Evolutionary conservation across 2,888 invertebrate species (phyloP).

Genomic region (Leptinotarsa rubiginosa): DNA sequence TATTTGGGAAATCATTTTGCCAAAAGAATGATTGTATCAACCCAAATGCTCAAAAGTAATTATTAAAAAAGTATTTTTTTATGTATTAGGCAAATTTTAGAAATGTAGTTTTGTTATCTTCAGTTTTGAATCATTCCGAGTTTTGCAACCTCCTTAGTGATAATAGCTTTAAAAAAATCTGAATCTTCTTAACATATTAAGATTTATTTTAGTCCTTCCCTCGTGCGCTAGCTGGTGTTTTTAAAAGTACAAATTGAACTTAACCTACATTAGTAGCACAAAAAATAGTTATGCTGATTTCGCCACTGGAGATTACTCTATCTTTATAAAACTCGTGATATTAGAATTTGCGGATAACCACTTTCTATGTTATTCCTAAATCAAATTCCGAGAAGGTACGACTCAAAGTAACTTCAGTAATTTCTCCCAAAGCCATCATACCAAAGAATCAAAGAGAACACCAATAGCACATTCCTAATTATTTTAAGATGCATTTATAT

Average conservation of each 20-base stretch:
- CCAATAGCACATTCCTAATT: neutral
- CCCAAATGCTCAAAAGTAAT: conserved; percentile 9
- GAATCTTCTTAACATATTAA: conserved; percentile 7
- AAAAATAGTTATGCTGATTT: neutral
- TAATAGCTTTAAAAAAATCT: conserved; percentile 10
- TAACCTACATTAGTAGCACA: neutral
- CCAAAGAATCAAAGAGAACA: conserved; percentile 15
- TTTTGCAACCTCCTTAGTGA: conserved; percentile 6
- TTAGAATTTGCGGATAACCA: neutral
- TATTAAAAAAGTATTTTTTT: conserved; percentile 13
- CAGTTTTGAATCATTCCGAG: neutral
- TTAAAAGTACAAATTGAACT: conserved; percentile 1
- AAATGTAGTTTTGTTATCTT: neutral
- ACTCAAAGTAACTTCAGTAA: neutral
- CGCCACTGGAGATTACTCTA: too few species aligned
- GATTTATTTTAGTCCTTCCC: neutral
- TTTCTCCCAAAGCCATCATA: neutral
- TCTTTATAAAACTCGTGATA: too few species aligned
- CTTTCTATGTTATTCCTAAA: neutral
- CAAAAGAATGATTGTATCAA: neutral
- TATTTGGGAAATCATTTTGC: neutral
- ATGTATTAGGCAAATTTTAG: conserved; percentile 4
- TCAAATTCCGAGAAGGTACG: neutral
- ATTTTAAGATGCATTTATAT: conserved; percentile 15
- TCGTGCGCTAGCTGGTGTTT: conserved; percentile 10